phyloP scores from a whole-genome alignment of 2,797 vertebrate genomes.

The Rhyacichthys aspro region DNA sequence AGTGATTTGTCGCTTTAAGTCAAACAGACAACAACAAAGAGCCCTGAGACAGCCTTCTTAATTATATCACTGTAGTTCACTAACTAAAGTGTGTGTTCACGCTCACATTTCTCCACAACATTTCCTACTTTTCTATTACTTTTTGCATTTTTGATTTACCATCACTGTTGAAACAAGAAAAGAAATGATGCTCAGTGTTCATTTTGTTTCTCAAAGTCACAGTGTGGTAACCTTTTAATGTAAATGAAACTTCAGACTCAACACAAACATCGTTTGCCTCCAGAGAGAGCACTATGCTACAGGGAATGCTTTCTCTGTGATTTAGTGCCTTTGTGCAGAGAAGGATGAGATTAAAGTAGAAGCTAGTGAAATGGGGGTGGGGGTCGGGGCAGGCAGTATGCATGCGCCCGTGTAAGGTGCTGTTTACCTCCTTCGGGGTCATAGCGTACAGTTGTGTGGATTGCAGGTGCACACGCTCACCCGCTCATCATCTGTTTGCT shows the following conservation, averaged over 20 bases:
- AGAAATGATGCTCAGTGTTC: too few relatives aligned
- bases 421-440: conserved; percentile 63
- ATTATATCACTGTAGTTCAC: conserved; percentile 75
- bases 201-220: not conserved
- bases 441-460: conserved; percentile 65
- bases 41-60: conserved; percentile 53
- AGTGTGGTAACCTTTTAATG: conserved; percentile 16
- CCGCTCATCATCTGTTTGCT: conserved; percentile 66
- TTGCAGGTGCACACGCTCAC: conserved; percentile 58
- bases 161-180: conserved; percentile 12
- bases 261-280: conserved; percentile 53
- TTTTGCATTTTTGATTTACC: not conserved
- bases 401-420: conserved; percentile 48
- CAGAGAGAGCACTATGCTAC: conserved; percentile 47
- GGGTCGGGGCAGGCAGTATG: conserved; percentile 16
- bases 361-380: conserved; percentile 35
- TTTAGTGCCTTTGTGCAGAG: conserved; percentile 60
- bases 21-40: conserved; percentile 78
- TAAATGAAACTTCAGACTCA: conserved; percentile 47
- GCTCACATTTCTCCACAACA: conserved; percentile 47
- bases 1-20: conserved; percentile 81
- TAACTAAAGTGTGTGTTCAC: conserved; percentile 37
- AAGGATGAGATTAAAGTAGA: conserved; percentile 50
- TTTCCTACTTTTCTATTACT: conserved; percentile 49
- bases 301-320: conserved; percentile 52